Evolutionary conservation across 2,888 invertebrate species (phyloP).

Genomic region (Apoderus coryli): DNA sequence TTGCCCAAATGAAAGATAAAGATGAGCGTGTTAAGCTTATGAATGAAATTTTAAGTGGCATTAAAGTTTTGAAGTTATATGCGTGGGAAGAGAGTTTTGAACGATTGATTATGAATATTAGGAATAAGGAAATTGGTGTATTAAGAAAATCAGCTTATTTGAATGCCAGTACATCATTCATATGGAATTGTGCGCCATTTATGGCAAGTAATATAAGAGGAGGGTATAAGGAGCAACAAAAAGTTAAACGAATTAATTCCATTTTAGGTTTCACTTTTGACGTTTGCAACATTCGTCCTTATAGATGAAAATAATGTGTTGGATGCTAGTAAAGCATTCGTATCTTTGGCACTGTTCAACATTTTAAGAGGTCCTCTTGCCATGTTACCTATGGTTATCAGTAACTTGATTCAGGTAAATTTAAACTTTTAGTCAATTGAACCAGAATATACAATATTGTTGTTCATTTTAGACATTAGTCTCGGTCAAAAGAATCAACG

Average conservation of each 20-base stretch:
- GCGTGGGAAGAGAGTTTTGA: slow-evolving; percentile 48
- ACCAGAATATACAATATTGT: too few species aligned
- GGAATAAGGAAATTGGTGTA: slow-evolving; percentile 40
- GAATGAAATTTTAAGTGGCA: slow-evolving; percentile 41
- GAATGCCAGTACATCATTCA: slow-evolving; percentile 39
- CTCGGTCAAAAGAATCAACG: slow-evolving; percentile 79
- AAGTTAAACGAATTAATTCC: too few species aligned
- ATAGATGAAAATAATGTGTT: slow-evolving; percentile 30
- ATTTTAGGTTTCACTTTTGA: slow-evolving; percentile 24
- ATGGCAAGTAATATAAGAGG: slow-evolving; percentile 35
- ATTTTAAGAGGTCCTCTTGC: slow-evolving; percentile 40
- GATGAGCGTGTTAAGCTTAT: slow-evolving; percentile 42
- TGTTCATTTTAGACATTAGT: slow-evolving; percentile 1
- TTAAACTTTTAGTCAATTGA: too few species aligned
- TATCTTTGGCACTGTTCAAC: slow-evolving; percentile 41
- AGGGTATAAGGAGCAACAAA: too few species aligned
- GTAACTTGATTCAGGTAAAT: slow-evolving; percentile 18
- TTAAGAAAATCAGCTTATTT: slow-evolving; percentile 41
- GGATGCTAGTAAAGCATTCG: slow-evolving; percentile 39
- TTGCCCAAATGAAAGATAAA: slow-evolving; percentile 38
- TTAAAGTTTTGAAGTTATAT: slow-evolving; percentile 45
- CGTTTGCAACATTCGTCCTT: slow-evolving; percentile 30
- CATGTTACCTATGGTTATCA: slow-evolving; percentile 34
- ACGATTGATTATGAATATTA: slow-evolving; percentile 38
- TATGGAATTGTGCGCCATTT: slow-evolving; percentile 48